phyloP scores from a whole-genome alignment of 2,113 vertebrate genomes.

The Oreochromis niloticus region DNA sequence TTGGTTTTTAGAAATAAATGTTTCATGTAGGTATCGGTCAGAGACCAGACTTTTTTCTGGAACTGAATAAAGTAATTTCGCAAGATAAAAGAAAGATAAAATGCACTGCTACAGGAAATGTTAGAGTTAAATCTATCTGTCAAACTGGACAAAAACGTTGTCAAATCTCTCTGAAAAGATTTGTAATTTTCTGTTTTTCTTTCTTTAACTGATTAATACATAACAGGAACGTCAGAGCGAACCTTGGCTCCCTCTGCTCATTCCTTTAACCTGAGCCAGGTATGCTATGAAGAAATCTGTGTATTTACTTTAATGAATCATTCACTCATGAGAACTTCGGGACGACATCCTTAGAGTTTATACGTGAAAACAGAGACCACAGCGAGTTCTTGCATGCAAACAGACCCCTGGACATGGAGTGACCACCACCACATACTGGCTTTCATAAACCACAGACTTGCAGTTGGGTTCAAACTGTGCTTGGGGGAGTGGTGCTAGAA shows the following conservation, averaged over 20 bases:
- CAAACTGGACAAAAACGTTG: not conserved
- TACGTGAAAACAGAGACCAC: not conserved
- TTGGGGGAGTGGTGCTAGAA: not conserved
- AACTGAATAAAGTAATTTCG: not conserved
- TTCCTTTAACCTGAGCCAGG: not conserved
- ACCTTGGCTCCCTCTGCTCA: not conserved
- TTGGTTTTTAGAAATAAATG: not conserved
- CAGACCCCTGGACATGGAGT: not conserved
- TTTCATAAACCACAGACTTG: not conserved
- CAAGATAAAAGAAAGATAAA: not conserved
- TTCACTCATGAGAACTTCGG: not conserved
- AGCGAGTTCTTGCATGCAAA: not conserved
- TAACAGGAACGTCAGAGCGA: not conserved
- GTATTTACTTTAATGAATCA: not conserved
- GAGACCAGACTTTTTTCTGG: not conserved
- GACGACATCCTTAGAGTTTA: not conserved
- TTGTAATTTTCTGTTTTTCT: not conserved
- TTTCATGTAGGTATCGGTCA: not conserved
- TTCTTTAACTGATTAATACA: not conserved
- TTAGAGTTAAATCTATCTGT: not conserved
- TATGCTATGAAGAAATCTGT: not conserved
- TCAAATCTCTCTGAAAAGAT: not conserved
- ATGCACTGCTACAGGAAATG: not conserved
- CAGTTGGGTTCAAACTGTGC: not conserved
- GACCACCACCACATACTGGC: not conserved